Evolutionary conservation across 2,797 vertebrate species (phyloP).

Genomic region (Gobio occitaniae): DNA sequence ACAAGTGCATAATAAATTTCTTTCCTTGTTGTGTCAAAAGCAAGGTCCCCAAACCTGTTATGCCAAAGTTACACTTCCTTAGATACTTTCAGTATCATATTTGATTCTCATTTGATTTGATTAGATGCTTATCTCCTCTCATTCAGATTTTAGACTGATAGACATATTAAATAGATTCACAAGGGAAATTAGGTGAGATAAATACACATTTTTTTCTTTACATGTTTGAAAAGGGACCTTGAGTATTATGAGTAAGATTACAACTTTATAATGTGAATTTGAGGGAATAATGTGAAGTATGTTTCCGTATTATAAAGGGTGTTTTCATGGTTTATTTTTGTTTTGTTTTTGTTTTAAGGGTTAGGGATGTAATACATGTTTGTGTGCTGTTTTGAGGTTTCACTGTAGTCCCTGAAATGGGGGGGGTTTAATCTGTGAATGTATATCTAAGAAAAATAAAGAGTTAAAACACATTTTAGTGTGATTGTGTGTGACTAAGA

Average conservation of each 20-base stretch:
- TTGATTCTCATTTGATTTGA: not conserved
- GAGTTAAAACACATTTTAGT: constrained; percentile 1
- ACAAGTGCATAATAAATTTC: not conserved
- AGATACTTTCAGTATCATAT: not conserved
- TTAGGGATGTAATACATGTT: constrained; percentile 14
- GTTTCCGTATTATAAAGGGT: constrained; percentile 16
- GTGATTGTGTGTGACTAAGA: constrained; percentile 51
- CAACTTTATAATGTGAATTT: not conserved
- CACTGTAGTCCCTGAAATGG: not conserved
- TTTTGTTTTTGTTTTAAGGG: not conserved
- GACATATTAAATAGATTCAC: not conserved
- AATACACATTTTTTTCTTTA: not conserved
- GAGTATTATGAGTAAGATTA: not conserved
- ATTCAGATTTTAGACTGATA: not conserved
- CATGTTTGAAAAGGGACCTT: not conserved
- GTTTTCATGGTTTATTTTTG: not conserved
- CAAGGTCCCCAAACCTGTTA: not conserved
- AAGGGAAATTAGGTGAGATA: not conserved
- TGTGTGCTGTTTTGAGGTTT: constrained; percentile 12
- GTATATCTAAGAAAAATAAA: constrained; percentile 30
- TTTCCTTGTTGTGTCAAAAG: not conserved
- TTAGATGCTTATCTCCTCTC: not conserved
- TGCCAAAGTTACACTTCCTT: not conserved
- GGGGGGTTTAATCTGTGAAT: constrained; percentile 58
- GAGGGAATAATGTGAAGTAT: constrained; percentile 21